phyloP scores from a whole-genome alignment of 2,113 vertebrate genomes.

The Antechinus stuartii region DNA sequence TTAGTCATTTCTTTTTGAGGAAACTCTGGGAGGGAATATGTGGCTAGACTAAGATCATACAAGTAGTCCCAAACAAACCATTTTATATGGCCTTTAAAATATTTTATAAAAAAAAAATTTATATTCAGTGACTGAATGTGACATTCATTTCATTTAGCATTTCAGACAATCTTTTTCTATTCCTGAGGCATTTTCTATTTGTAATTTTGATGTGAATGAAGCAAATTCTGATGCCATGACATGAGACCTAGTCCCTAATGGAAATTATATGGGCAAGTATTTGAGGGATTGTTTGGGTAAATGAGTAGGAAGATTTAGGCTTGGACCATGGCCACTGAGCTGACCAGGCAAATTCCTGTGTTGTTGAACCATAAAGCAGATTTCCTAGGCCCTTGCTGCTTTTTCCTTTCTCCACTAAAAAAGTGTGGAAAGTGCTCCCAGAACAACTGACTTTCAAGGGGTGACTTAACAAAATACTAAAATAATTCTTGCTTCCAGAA shows the following conservation, averaged over 20 bases:
- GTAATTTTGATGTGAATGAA: slow-evolving; percentile 7
- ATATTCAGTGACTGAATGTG: slow-evolving; percentile 12
- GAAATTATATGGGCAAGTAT: background rate
- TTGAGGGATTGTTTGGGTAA: background rate
- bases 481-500: background rate
- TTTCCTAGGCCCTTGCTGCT: background rate
- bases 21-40: background rate
- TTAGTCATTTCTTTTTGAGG: background rate
- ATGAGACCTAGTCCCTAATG: background rate
- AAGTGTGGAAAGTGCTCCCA: background rate
- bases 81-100: background rate
- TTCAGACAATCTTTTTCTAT: slow-evolving; percentile 50
- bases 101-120: background rate
- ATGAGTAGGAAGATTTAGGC: background rate
- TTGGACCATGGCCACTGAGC: background rate
- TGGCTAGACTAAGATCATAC: background rate
- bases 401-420: background rate
- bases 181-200: slow-evolving; percentile 12
- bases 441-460: background rate
- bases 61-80: background rate
- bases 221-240: background rate
- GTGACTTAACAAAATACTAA: background rate
- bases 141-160: slow-evolving; percentile 31
- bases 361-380: background rate
- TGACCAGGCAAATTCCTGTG: background rate